Conservation (phyloP, 2,888 invertebrate genomes). For the Atethmia centrago region DNA sequence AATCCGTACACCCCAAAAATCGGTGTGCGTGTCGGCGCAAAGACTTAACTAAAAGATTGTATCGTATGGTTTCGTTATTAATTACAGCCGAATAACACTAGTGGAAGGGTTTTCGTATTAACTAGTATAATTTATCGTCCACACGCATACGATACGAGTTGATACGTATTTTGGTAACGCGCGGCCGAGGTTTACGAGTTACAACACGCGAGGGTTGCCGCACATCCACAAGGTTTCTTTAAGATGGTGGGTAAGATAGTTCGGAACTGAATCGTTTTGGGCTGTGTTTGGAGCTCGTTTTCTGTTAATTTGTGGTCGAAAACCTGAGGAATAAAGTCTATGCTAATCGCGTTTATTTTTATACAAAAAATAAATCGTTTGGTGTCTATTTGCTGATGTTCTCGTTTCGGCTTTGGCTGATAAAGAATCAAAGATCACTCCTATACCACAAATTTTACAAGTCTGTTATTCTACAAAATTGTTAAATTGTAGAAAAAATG, state of each 20-base stretch:
- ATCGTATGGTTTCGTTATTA: slow-evolving; percentile 85
- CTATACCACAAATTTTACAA: too few species aligned
- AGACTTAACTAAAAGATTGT: slow-evolving; percentile 80
- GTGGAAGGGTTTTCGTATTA: slow-evolving; percentile 86
- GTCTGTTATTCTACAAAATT: too few species aligned
- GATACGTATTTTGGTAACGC: slow-evolving; percentile 85
- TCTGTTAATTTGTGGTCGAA: slow-evolving; percentile 26
- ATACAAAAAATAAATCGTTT: too few species aligned
- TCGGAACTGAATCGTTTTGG: slow-evolving; percentile 37
- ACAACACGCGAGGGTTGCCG: slow-evolving; percentile 77
- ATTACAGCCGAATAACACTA: slow-evolving; percentile 81
- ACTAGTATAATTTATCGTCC: slow-evolving; percentile 85
- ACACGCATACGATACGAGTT: slow-evolving; percentile 84
- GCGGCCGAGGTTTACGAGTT: slow-evolving; percentile 78
- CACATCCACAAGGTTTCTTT: slow-evolving; percentile 44
- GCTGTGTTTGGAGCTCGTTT: slow-evolving; percentile 31
- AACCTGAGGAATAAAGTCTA: slow-evolving; percentile 1
- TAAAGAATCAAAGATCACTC: too few species aligned
- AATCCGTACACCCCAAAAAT: slow-evolving; percentile 63
- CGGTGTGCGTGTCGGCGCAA: slow-evolving; percentile 66
- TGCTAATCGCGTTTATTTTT: not conserved
- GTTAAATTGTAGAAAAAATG: too few species aligned
- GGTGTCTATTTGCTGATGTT: too few species aligned
- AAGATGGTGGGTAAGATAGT: slow-evolving; percentile 57
- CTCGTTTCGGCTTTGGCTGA: too few species aligned